Evolutionary conservation across 2,888 invertebrate species (phyloP).

Genomic region (Nephrotoma appendiculata): DNA sequence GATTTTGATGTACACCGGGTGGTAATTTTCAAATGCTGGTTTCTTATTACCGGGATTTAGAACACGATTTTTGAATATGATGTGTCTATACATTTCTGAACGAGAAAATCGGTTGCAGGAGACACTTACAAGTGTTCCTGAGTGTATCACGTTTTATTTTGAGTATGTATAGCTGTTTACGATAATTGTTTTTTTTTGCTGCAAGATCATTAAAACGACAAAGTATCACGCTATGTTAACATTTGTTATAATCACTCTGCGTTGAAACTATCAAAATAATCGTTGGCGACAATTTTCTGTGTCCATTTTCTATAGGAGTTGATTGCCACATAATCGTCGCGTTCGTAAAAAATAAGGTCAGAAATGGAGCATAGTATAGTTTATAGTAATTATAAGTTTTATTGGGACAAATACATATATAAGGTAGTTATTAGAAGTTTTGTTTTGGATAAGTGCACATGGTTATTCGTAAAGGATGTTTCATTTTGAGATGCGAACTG

Average conservation of each 20-base stretch:
- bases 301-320: neutral
- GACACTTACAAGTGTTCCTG: neutral
- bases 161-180: neutral
- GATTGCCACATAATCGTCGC: too few relatives aligned
- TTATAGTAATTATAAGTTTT: too few relatives aligned
- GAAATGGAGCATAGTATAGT: too few relatives aligned
- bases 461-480: too few relatives aligned
- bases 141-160: neutral
- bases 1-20: neutral
- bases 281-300: neutral
- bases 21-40: neutral
- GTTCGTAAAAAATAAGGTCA: too few relatives aligned
- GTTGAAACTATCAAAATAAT: too few relatives aligned
- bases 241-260: neutral
- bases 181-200: neutral
- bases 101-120: neutral
- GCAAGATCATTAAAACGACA: neutral
- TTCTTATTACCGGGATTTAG: neutral
- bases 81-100: neutral
- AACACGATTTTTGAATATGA: neutral
- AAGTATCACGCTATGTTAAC: neutral
- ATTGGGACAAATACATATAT: too few relatives aligned
- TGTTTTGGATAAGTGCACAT: too few relatives aligned
- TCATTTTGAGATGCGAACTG: too few relatives aligned
- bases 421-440: too few relatives aligned